These are phyloP conservation scores for Microcebus ravelobensis DNA, from an alignment of 2,113 vertebrate species.

Conservation along the genomic window DNA sequence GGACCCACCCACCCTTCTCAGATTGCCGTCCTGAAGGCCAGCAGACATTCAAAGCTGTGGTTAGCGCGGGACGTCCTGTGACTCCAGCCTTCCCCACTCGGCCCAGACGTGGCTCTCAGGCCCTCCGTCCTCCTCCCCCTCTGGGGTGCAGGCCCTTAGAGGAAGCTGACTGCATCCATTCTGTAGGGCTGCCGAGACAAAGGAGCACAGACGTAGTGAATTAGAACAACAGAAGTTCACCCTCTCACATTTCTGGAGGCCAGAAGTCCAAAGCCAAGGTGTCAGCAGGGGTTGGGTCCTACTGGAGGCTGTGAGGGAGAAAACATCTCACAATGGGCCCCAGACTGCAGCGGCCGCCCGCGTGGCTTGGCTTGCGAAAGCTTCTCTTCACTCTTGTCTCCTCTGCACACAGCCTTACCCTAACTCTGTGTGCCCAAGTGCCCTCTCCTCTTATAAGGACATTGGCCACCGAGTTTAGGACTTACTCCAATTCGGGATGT, in stretches of 20 bases:
- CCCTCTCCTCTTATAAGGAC: neutral
- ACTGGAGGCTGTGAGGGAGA: neutral
- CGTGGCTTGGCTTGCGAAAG: neutral
- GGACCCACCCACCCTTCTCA: neutral
- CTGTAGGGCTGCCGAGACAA: neutral
- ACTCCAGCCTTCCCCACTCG: neutral
- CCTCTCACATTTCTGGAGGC: neutral
- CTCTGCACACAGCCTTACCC: no score
- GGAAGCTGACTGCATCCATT: neutral
- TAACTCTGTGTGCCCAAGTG: neutral
- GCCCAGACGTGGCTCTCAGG: no score
- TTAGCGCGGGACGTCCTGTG: neutral
- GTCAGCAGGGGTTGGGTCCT: neutral
- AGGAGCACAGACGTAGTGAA: neutral
- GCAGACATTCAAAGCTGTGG: neutral
- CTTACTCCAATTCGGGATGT: no score
- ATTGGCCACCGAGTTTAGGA: neutral
- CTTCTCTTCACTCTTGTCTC: neutral
- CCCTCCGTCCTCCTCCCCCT: neutral
- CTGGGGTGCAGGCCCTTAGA: neutral
- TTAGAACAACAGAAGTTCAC: neutral
- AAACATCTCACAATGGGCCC: fast-evolving
- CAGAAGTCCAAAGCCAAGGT: neutral
- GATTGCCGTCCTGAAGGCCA: neutral
- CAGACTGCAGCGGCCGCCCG: no score